Evolutionary conservation across 2,888 invertebrate species (phyloP).

Genomic region (Pseudoips prasinana): DNA sequence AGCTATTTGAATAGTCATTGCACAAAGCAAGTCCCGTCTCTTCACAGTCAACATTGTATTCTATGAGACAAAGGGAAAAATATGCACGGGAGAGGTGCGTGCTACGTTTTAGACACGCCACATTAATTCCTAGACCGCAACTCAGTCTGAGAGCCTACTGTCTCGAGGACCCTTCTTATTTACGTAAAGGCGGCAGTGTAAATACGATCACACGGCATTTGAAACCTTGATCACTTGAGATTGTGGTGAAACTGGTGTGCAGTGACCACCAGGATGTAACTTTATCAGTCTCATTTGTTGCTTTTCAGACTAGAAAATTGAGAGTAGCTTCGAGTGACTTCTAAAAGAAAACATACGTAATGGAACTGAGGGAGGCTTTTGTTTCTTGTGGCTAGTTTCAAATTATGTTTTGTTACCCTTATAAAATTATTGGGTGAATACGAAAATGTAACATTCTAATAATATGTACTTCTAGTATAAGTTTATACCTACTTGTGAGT

Average conservation of each 20-base stretch:
- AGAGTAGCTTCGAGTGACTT: constrained; percentile 46
- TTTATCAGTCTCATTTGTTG: constrained; percentile 44
- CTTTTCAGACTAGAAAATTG: constrained; percentile 49
- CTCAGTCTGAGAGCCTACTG: constrained; percentile 62
- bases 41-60: constrained; percentile 41
- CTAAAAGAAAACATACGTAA: constrained; percentile 37
- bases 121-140: constrained; percentile 74
- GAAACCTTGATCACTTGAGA: background rate
- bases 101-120: constrained; percentile 65
- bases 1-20: constrained; percentile 24
- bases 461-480: too few relatives aligned
- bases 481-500: too few relatives aligned
- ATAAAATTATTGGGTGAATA: too few relatives aligned
- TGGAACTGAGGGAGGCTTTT: constrained; percentile 38
- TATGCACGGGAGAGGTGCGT: constrained; percentile 53
- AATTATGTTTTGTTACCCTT: constrained; percentile 8
- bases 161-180: constrained; percentile 50
- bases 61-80: constrained; percentile 52
- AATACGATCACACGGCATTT: too few relatives aligned
- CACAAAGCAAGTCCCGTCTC: constrained; percentile 32
- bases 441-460: too few relatives aligned
- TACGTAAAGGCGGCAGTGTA: constrained; percentile 3
- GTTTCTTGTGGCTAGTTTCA: constrained; percentile 1
- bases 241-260: constrained; percentile 2
- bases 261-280: constrained; percentile 23